These are phyloP conservation scores for Drosophila barbarae DNA, from an alignment of 2,888 invertebrate species.

Conservation along the genomic window DNA sequence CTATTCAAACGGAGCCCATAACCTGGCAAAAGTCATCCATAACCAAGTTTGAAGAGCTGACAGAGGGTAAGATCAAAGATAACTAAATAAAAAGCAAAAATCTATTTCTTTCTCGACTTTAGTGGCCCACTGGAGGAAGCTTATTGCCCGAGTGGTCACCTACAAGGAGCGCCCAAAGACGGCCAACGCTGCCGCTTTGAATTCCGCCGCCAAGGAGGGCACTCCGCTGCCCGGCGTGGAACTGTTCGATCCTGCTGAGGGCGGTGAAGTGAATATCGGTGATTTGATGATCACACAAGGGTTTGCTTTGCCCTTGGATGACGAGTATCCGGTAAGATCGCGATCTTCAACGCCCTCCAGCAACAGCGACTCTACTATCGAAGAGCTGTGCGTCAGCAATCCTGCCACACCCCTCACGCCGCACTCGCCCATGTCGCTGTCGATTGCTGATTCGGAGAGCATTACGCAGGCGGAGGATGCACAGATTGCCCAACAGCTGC, in stretches of 20 bases:
- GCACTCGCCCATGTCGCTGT: constrained; percentile 57
- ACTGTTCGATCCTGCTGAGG: constrained; percentile 85
- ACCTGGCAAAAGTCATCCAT: constrained; percentile 84
- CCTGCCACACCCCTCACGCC: constrained; percentile 56
- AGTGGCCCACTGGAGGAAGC: constrained; percentile 89
- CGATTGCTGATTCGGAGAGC: constrained; percentile 47
- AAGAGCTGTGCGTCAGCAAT: constrained; percentile 56
- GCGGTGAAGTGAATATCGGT: constrained; percentile 76
- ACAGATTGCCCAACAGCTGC: constrained; percentile 65
- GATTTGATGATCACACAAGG: constrained; percentile 76
- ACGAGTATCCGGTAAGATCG: constrained; percentile 60
- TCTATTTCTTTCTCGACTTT: constrained; percentile 25
- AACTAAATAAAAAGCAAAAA: background rate
- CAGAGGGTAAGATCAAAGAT: constrained; percentile 81
- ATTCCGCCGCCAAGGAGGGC: constrained; percentile 81
- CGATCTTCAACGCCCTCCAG: constrained; percentile 61
- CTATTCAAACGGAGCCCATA: constrained; percentile 78
- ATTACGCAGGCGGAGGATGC: constrained; percentile 58
- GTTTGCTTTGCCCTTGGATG: constrained; percentile 74
- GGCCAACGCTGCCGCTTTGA: constrained; percentile 34
- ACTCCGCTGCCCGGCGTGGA: constrained; percentile 89
- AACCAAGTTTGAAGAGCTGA: constrained; percentile 85
- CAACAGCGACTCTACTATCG: constrained; percentile 65
- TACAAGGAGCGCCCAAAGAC: constrained; percentile 83
- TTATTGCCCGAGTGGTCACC: constrained; percentile 87